phyloP scores from a whole-genome alignment of 2,888 invertebrate species.

The Philaethria dido region DNA sequence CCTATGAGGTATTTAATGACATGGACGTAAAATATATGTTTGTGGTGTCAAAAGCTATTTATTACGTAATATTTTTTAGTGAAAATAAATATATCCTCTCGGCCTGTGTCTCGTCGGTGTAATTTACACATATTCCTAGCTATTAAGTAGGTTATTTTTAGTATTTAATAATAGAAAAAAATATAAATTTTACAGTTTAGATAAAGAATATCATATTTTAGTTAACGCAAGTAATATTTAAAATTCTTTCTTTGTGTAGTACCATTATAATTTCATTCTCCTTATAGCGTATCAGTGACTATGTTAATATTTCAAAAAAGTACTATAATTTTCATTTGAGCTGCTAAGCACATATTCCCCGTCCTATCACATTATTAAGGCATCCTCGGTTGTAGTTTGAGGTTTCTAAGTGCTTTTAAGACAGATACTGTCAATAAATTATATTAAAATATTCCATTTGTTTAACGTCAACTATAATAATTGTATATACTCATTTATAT shows the following conservation, averaged over 20 bases:
- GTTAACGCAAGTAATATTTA: constrained; percentile 51
- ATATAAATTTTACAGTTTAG: constrained; percentile 70
- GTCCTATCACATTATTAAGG: constrained; percentile 58
- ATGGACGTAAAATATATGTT: no score
- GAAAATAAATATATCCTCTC: neutral
- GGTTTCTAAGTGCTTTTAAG: constrained; percentile 73
- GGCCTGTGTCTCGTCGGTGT: constrained; percentile 42
- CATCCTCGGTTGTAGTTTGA: constrained; percentile 53
- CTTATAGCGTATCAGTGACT: constrained; percentile 21
- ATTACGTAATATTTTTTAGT: neutral
- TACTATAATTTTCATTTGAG: constrained; percentile 30
- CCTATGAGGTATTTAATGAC: neutral
- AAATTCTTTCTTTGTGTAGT: constrained; percentile 48
- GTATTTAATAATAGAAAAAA: constrained; percentile 54
- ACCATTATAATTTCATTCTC: neutral
- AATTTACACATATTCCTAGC: constrained; percentile 49
- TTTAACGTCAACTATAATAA: constrained; percentile 46
- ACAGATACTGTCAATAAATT: constrained; percentile 76
- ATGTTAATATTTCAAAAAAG: constrained; percentile 13
- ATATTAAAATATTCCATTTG: constrained; percentile 51
- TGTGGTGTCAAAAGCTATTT: no score
- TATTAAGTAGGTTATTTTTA: constrained; percentile 55
- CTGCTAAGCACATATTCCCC: constrained; percentile 53
- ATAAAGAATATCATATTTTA: constrained; percentile 70
- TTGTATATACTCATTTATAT: constrained; percentile 60